Evolutionary conservation across 2,797 vertebrate species (phyloP).

Genomic region (Brachymystax lenok): DNA sequence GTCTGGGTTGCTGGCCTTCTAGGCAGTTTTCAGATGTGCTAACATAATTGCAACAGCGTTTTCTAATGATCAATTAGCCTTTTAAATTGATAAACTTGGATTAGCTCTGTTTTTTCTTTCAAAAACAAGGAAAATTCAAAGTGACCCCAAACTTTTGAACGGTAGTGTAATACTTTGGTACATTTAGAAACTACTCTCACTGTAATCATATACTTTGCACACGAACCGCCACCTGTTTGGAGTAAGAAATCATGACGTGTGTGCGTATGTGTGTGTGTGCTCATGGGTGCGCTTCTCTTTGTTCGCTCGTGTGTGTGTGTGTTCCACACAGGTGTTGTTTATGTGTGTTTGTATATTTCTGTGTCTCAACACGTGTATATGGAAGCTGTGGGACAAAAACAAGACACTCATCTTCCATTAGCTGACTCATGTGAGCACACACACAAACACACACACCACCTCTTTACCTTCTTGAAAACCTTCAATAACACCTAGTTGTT

Average conservation of each 20-base stretch:
- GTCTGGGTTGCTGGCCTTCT: too few species aligned
- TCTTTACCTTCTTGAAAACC: background rate
- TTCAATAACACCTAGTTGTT: background rate
- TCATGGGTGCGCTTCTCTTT: background rate
- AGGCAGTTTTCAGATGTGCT: too few species aligned
- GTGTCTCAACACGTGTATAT: slow-evolving; percentile 28
- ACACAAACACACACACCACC: slow-evolving; percentile 13
- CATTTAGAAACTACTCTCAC: too few species aligned
- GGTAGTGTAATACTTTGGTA: too few species aligned
- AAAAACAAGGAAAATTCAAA: too few species aligned
- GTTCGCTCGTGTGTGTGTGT: background rate
- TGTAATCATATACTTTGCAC: too few species aligned
- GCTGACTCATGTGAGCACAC: background rate
- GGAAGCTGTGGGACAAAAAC: slow-evolving; percentile 20
- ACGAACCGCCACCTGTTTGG: too few species aligned
- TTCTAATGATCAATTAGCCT: too few species aligned
- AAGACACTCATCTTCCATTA: slow-evolving; percentile 14
- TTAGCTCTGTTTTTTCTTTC: too few species aligned
- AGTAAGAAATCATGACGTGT: background rate
- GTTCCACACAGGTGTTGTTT: background rate
- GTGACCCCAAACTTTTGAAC: too few species aligned
- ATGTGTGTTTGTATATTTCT: background rate
- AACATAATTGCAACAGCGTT: too few species aligned
- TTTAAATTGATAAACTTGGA: too few species aligned
- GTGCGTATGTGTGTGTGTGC: background rate